phyloP scores from a whole-genome alignment of 2,888 invertebrate genomes.

The Sipha maydis region DNA sequence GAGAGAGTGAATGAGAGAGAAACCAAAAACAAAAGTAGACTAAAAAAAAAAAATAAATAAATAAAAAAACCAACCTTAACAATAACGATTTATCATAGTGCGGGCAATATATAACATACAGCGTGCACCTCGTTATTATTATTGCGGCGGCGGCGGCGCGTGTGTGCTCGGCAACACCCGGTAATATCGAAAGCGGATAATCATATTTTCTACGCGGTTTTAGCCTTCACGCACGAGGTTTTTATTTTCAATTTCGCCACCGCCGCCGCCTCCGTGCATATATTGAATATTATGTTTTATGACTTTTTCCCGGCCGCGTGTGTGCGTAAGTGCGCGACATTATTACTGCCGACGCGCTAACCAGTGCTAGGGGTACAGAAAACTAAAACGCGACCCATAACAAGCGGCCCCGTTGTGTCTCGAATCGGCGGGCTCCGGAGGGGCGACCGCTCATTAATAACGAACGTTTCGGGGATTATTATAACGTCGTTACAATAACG shows the following conservation, averaged over 20 bases:
- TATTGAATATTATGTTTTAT: constrained; percentile 30
- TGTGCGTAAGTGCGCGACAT: not conserved
- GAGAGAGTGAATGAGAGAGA: not conserved
- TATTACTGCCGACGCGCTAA: not conserved
- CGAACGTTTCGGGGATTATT: too few species aligned
- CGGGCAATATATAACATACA: not conserved
- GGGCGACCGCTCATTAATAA: too few species aligned
- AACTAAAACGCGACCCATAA: too few species aligned
- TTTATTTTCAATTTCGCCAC: constrained; percentile 19
- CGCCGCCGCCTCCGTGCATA: too few species aligned
- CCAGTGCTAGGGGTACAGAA: too few species aligned
- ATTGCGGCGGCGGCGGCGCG: not conserved
- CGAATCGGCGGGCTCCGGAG: too few species aligned
- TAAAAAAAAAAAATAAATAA: not conserved
- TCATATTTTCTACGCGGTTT: constrained; percentile 16
- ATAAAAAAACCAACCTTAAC: not conserved
- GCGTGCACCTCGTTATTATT: constrained; percentile 53
- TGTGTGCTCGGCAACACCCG: constrained; percentile 34
- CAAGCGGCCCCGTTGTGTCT: too few species aligned
- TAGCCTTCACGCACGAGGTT: not conserved
- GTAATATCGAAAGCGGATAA: constrained; percentile 22
- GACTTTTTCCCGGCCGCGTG: not conserved
- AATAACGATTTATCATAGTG: constrained; percentile 57
- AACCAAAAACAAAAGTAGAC: not conserved
- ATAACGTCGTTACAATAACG: too few species aligned